A percentile compares a stretch with the other conserved stretches of the same genome.
Conservation (phyloP, 2,888 invertebrate genomes). For the Ophonus ardosiacus region DNA sequence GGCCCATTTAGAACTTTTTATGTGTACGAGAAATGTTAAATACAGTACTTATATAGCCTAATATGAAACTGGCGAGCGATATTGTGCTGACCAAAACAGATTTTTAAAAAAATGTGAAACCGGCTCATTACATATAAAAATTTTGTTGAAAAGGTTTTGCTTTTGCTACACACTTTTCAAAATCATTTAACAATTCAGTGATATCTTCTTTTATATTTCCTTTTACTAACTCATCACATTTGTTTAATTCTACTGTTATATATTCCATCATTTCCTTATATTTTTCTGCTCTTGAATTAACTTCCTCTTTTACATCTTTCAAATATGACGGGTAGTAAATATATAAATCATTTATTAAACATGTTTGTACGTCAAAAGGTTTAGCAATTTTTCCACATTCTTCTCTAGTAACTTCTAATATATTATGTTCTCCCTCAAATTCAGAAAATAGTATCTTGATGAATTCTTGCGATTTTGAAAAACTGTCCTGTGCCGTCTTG, state of each 20-base stretch:
- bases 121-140: too few relatives aligned
- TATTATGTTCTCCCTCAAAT: slow-evolving; percentile 28
- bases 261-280: neutral
- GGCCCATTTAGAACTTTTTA: too few relatives aligned
- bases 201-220: neutral
- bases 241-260: neutral
- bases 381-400: neutral
- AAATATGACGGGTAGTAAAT: slow-evolving; percentile 5
- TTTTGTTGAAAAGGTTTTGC: neutral
- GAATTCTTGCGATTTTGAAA: neutral
- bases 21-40: too few relatives aligned
- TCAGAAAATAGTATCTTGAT: neutral
- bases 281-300: neutral
- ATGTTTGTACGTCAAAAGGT: slow-evolving; percentile 41
- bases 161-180: neutral
- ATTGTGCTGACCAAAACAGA: too few relatives aligned
- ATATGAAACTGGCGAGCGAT: too few relatives aligned
- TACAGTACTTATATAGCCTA: too few relatives aligned
- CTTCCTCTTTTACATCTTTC: slow-evolving; percentile 20
- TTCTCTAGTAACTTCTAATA: slow-evolving; percentile 17
- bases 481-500: neutral
- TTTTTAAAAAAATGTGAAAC: too few relatives aligned
- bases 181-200: neutral
- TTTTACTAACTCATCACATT: neutral
- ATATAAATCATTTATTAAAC: slow-evolving; percentile 45